A percentile compares a stretch with the other conserved stretches of the same genome.
Conservation (phyloP, 2,888 invertebrate genomes). For the Lordiphosa fenestrarum region DNA sequence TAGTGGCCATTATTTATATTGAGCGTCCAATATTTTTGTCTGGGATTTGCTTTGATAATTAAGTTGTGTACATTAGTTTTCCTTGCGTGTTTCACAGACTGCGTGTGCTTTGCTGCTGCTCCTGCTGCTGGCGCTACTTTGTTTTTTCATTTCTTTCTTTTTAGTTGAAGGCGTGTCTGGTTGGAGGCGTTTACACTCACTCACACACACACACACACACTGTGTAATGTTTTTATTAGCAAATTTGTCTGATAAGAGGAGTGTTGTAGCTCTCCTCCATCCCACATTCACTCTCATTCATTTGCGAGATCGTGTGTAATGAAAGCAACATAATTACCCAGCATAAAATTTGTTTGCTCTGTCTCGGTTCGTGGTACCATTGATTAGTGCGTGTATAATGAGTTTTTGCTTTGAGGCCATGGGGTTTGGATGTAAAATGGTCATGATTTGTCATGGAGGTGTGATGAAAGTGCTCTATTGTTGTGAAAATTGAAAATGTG, state of each 20-base stretch:
- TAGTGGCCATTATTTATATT: conserved; percentile 39
- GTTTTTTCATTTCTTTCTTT: conserved; percentile 12
- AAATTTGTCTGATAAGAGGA: conserved; percentile 50
- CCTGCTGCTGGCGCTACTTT: not conserved
- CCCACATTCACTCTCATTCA: not conserved
- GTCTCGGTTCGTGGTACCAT: conserved; percentile 30
- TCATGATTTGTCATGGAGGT: conserved; percentile 14
- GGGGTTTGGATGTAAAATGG: not conserved
- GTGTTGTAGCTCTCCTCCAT: not conserved
- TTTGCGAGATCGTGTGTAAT: not conserved
- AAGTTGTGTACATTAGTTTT: conserved; percentile 48
- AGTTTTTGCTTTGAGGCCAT: conserved; percentile 15
- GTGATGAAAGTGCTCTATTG: not conserved
- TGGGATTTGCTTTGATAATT: conserved; percentile 51
- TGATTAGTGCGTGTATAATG: conserved; percentile 33
- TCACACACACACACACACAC: no score
- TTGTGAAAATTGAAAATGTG: conserved; percentile 2
- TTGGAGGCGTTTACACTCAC: conserved; percentile 4
- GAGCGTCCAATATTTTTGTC: conserved; percentile 40
- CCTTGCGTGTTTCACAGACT: conserved; percentile 35
- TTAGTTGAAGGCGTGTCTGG: conserved; percentile 12
- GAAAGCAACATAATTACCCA: conserved; percentile 34
- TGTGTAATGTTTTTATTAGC: conserved; percentile 48
- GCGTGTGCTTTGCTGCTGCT: conserved; percentile 16
- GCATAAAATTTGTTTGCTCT: conserved; percentile 27